Base-by-base conservation (phyloP, 2,888 invertebrate genomes). In the Aphodius granarius region DNA sequence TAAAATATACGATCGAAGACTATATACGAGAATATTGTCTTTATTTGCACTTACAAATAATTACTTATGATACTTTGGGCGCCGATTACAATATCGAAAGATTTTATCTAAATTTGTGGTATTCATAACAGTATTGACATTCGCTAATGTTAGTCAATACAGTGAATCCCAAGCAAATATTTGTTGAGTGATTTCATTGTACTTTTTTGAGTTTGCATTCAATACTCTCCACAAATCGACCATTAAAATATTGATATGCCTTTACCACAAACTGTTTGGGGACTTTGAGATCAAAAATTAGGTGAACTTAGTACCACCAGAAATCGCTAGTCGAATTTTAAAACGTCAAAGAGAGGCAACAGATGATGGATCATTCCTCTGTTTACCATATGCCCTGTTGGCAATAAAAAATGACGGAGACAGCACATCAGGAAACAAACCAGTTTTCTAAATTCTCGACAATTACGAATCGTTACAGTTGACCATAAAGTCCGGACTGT, bases 401-500 rank as follows among this genome's bases (percentile, higher is more conserved):
- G 16, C 21, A 22, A 16, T 68, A 68, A 20, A 68, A 43, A 20
- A 19, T 20, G 21, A 68, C 68, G 4, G 22, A 68, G 68, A 5
- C 20, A 17, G 22, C 21, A 68, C 22, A 16, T 21, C 68, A 19
- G 21, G 22, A 20, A 68, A 21, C 20, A 22, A 68, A 68, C 68
- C 68, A 68, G 68, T 68, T 68, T 68, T 66, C 22, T 68, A 68
- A 68, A 68, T 68, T 68, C 19, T 68, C 68, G 22, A 22, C 68
- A 68, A 68, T 68, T 68, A 68, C 21, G 68, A 68, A 68, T 68
- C 68, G 68, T 68, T 68, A n/a, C 21, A 16, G 68, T 6, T 18
- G 65, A 65, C 65, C 17, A 68, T 20, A 68, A 20, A 68, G 65
- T 18, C 19, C 65, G 65, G 68, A n/a, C 21, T 20, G 18, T 20